Conservation (phyloP, 2,113 vertebrate genomes). For the Salvelinus alpinus region DNA sequence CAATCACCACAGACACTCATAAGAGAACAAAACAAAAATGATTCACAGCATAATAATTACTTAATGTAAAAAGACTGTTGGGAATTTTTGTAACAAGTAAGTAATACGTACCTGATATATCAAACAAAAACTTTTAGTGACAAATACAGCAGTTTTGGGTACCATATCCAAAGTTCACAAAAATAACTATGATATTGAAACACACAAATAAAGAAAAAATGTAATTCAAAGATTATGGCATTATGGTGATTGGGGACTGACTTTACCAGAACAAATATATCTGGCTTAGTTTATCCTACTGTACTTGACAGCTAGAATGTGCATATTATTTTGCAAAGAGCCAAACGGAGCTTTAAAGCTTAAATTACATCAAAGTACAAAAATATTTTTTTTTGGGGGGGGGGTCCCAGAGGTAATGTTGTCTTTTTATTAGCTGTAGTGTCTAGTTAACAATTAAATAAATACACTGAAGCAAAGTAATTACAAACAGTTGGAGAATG, state of each 20-base stretch:
- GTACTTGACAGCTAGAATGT: not conserved
- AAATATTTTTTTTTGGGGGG: not conserved
- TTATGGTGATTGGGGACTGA: too few relatives aligned
- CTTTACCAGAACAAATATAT: too few relatives aligned
- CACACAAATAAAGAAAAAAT: too few relatives aligned
- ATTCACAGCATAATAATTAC: not conserved
- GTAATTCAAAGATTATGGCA: too few relatives aligned
- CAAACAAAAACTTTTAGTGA: not conserved
- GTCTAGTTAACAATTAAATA: conserved; percentile 11
- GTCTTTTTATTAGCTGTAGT: not conserved
- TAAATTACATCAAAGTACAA: not conserved
- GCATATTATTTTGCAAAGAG: not conserved
- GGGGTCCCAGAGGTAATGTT: not conserved
- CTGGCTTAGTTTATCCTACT: too few relatives aligned
- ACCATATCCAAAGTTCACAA: not conserved
- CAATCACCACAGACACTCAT: not conserved
- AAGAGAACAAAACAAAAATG: too few relatives aligned
- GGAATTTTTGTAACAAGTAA: not conserved
- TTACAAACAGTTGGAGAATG: conserved; percentile 2
- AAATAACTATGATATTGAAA: too few relatives aligned
- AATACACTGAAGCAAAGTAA: conserved; percentile 4
- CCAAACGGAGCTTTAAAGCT: not conserved
- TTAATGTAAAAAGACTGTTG: not conserved
- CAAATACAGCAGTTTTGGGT: not conserved
- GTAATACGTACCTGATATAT: not conserved